Conservation (phyloP, 2,888 invertebrate genomes). For the Busseola fusca region DNA sequence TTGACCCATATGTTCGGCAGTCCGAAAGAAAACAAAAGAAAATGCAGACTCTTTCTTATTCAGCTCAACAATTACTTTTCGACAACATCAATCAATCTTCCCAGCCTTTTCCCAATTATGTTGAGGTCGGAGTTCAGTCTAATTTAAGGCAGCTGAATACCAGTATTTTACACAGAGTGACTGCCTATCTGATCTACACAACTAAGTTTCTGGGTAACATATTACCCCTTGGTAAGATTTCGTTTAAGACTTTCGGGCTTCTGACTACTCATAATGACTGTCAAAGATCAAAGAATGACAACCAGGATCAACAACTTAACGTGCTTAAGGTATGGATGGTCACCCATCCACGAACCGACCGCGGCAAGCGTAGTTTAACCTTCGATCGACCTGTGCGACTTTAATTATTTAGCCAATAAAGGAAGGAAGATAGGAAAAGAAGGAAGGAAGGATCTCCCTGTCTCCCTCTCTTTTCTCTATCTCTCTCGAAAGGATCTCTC, state of each 20-base stretch:
- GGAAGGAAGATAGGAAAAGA: too few species aligned
- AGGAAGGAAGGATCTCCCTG: too few species aligned
- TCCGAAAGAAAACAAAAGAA: conserved; percentile 26
- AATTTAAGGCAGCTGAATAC: background rate
- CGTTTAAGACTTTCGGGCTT: background rate
- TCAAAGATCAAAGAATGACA: background rate
- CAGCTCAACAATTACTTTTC: background rate
- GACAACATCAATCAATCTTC: background rate
- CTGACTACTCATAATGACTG: background rate
- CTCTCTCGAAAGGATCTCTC: too few species aligned
- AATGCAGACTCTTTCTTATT: background rate
- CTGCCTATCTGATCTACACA: background rate
- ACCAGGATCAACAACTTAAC: background rate
- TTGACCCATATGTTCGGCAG: conserved; percentile 31
- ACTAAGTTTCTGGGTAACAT: background rate
- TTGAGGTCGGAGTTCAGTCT: background rate
- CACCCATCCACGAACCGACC: background rate
- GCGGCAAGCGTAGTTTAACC: background rate
- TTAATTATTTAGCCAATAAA: background rate
- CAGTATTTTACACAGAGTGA: background rate
- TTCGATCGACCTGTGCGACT: too few species aligned
- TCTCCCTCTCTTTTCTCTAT: too few species aligned
- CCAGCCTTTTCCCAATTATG: background rate
- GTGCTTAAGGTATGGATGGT: background rate
- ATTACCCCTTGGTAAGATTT: background rate